phyloP scores from a whole-genome alignment of 1,140 invertebrate species.

The Orius insidiosus region DNA sequence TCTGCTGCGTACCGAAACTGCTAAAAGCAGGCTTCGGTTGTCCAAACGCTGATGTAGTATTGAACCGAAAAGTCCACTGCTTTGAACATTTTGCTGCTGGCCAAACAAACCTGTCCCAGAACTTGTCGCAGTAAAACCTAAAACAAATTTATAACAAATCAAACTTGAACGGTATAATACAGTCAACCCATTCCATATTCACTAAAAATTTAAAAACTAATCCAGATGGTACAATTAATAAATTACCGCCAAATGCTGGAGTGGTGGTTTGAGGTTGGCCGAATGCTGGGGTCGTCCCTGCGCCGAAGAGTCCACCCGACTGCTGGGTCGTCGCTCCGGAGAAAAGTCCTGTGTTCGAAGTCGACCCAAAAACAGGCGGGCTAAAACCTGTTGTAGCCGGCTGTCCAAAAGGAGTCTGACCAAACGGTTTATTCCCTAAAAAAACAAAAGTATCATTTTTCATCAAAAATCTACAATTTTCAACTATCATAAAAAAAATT shows the following conservation, averaged over 20 bases:
- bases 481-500: too few species aligned
- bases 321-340: slow-evolving; percentile 34
- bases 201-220: too few species aligned
- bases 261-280: slow-evolving; percentile 22
- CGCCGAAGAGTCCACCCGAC: slow-evolving; percentile 30
- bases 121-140: slow-evolving; percentile 11
- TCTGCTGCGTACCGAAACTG: slow-evolving; percentile 33
- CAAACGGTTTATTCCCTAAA: too few species aligned
- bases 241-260: slow-evolving; percentile 20
- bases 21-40: slow-evolving; percentile 35
- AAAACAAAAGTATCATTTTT: too few species aligned
- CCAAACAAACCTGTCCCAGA: slow-evolving; percentile 20
- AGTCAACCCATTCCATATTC: neutral
- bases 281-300: slow-evolving; percentile 26
- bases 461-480: too few species aligned
- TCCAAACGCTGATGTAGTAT: slow-evolving; percentile 37
- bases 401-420: slow-evolving; percentile 26
- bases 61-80: slow-evolving; percentile 34
- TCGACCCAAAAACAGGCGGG: slow-evolving; percentile 32
- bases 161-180: neutral
- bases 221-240: neutral
- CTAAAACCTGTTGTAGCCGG: slow-evolving; percentile 31
- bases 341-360: slow-evolving; percentile 34
- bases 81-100: slow-evolving; percentile 23
- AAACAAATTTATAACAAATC: neutral